Evolutionary conservation across 2,113 vertebrate genomes (phyloP), one percentile per base, ranked within the genome.

Genomic region (Mastomys natalensis): DNA sequence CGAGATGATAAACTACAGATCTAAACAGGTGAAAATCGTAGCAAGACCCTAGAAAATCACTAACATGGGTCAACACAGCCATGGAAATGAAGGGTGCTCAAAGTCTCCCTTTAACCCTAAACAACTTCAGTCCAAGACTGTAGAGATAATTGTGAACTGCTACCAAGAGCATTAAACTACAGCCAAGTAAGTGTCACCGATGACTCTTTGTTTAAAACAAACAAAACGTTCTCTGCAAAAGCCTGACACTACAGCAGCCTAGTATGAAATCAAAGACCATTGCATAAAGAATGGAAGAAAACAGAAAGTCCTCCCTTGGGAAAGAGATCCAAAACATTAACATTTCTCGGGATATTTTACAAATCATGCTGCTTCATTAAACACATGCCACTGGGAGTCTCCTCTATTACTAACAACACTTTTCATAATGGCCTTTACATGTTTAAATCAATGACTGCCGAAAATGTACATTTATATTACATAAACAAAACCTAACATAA

Each of bases 401-500:
- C 53, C 9, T 94, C 4, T 94, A 62, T 93, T 92, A 95, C 92
- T 97, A 94, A 97, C 96, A 96, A 96, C 97, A 97, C 95, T 97
- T 93, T 92, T 95, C 96, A 92, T 96, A 97, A 94, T 96, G 97
- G 73, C 77, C 93, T 96, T 97, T 95, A 95, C 22, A 97, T 91
- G 87, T 97, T 97, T 97, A 95, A 97, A 93, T 93, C 98, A 97
- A 96, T 95, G 92, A 95, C 74, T 97, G 81, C 87, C 96, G 66
- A 97, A 98, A 98, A 98, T 92, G 97, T 66, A 96, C 62, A 96
- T 97, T 97, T 97, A 95, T 76, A 94, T 68, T 96, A 60, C 86
- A 96, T 97, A 98, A 97, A 97, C 95, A 98, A 98, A 97, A 58
- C 78, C 95, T 98, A 97, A 98, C 73, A 92, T 94, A 98, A 98